Base-by-base conservation (phyloP, 2,888 invertebrate species). In the Nemoura dubitans region DNA sequence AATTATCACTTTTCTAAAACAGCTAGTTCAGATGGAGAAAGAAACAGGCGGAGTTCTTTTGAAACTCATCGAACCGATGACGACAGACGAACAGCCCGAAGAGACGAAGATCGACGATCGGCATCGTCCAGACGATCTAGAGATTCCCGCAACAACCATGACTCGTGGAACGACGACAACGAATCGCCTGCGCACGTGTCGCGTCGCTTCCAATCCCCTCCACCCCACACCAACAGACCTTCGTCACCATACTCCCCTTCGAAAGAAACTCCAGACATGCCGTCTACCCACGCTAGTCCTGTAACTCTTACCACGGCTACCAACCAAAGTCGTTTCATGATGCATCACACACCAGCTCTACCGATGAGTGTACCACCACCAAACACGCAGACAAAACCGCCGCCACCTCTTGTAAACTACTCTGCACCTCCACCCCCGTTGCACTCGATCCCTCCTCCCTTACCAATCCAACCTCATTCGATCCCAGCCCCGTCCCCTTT, bases 401-500 rank as follows among this genome's bases (percentile, higher is more conserved):
- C 86, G 82, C 89, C 91, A 87, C 90, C 90, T 30, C 91, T 91
- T 0, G 91, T 91, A 87, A 91, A 91, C 10, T 91, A 90, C 80
- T 89, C 91, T 80, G 91, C 92, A 82, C 90, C 92, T 0, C 91
- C 92, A 86, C 87, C 90, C 25, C 89, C 89, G 89, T 91, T 27
- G 90, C 92, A 43, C 89, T 91, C 87, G 89, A 90, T 89, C 89
- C 90, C 87, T 88, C 90, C 89, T 81, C 88, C 90, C 88, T 86
- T 88, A 81, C 86, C 87, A 10, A 89, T 91, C 7, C 91, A 91
- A 28, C 89, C 92, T 10, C 92, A 92, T 88, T 91, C 91, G 89
- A 92, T 92, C 88, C 92, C 92, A 78, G 91, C 92, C 87, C 93
- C 94, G 7, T 93, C 94, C 88, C 93, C 94, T 0, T 91, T 94